These are phyloP conservation scores for Aotus griseimembra DNA, from an alignment of 2,797 vertebrate genomes.

Conservation along the genomic window DNA sequence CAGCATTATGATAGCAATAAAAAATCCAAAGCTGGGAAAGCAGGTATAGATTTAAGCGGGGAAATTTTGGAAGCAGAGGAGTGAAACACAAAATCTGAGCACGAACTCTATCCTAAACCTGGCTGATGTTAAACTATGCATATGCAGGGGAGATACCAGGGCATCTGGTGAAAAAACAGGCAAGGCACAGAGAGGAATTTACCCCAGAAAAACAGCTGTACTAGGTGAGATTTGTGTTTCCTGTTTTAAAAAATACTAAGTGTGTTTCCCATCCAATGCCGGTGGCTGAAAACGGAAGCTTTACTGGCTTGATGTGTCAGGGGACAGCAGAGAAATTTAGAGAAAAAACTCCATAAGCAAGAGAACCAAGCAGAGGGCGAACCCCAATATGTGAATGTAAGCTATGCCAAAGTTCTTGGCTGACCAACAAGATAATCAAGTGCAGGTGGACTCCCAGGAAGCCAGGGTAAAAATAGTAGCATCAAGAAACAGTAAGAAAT, in stretches of 20 bases:
- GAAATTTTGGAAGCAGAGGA: neutral
- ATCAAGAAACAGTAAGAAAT: conserved; percentile 39
- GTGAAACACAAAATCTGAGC: neutral
- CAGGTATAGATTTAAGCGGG: neutral
- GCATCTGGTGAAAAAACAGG: neutral
- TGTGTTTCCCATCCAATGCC: neutral
- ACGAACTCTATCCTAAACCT: neutral
- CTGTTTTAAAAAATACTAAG: neutral
- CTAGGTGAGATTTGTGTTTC: neutral
- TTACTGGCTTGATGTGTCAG: neutral
- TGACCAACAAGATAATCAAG: conserved; percentile 30
- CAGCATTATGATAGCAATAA: neutral
- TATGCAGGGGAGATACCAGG: neutral
- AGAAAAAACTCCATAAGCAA: neutral
- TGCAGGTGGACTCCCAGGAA: conserved; percentile 35
- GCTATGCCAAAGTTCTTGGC: conserved; percentile 18
- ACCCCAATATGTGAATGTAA: neutral
- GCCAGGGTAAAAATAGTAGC: conserved; percentile 29
- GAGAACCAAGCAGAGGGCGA: neutral
- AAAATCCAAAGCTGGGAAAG: conserved; percentile 10
- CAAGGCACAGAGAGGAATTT: neutral
- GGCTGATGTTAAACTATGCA: neutral
- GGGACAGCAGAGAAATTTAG: conserved; percentile 25
- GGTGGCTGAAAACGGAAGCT: neutral
- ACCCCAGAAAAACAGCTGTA: neutral